Evolutionary conservation across 1,140 invertebrate species (phyloP).

Genomic region (Druon quercuslanigerum): DNA sequence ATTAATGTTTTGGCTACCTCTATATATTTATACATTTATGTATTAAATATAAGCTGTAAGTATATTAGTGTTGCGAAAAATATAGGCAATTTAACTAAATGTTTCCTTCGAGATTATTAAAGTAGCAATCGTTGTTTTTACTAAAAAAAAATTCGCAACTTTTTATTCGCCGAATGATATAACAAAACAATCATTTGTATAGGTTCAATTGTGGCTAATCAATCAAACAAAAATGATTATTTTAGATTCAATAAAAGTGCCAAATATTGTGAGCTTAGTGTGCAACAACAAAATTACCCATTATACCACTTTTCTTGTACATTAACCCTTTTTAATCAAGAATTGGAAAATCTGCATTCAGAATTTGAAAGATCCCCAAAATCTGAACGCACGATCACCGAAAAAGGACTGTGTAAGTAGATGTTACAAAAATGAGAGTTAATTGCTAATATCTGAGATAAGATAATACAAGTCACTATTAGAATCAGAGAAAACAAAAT

Average conservation of each 20-base stretch:
- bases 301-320: slow-evolving; percentile 42
- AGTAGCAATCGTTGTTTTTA: slow-evolving; percentile 28
- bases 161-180: neutral
- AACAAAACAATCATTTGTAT: neutral
- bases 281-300: slow-evolving; percentile 49
- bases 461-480: neutral
- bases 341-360: slow-evolving; percentile 11
- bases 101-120: slow-evolving; percentile 30
- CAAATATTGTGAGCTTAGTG: slow-evolving; percentile 54
- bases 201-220: slow-evolving; percentile 33
- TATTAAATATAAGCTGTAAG: slow-evolving; percentile 3
- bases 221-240: slow-evolving; percentile 33
- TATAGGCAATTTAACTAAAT: slow-evolving; percentile 45
- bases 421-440: slow-evolving; percentile 11
- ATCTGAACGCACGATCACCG: neutral
- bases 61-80: slow-evolving; percentile 20
- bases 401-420: neutral
- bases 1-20: slow-evolving; percentile 21
- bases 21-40: slow-evolving; percentile 30
- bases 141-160: neutral
- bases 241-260: slow-evolving; percentile 54
- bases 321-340: slow-evolving; percentile 11
- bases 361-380: slow-evolving; percentile 18
- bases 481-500: neutral
- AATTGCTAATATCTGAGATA: neutral